Conservation (phyloP, 1,140 invertebrate species). For the Solenopsis fugax region DNA sequence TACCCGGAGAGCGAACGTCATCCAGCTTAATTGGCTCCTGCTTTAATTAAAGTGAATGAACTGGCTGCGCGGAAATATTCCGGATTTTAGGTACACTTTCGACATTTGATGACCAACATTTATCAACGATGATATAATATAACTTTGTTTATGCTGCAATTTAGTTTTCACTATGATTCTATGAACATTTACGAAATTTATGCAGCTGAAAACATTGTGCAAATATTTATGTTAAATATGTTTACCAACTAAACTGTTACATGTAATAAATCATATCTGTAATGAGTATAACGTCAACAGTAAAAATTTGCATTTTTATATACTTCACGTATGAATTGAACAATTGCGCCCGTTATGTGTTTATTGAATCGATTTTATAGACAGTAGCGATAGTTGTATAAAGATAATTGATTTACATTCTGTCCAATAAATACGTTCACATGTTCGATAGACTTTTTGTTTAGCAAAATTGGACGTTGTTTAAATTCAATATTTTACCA, state of each 20-base stretch:
- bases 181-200: neutral
- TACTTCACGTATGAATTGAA: neutral
- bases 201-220: neutral
- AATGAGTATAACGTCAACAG: neutral
- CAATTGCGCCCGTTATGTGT: neutral
- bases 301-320: slow-evolving; percentile 7
- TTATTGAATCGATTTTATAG: slow-evolving; percentile 27
- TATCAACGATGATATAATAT: neutral
- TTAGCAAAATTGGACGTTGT: slow-evolving; percentile 24
- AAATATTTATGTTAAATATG: slow-evolving; percentile 27
- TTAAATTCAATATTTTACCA: slow-evolving; percentile 34
- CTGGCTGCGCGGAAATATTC: slow-evolving; percentile 23
- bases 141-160: slow-evolving; percentile 22
- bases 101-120: slow-evolving; percentile 6
- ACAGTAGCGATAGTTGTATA: slow-evolving; percentile 3
- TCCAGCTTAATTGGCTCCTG: slow-evolving; percentile 36
- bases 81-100: neutral
- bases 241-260: neutral
- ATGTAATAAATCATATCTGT: neutral
- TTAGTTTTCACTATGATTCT: neutral
- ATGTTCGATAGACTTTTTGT: neutral
- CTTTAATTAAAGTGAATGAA: slow-evolving; percentile 48
- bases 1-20: neutral
- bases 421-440: slow-evolving; percentile 25
- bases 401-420: slow-evolving; percentile 48